Base-by-base conservation (phyloP, 2,797 vertebrate species). In the Sebastiscus tertius region DNA sequence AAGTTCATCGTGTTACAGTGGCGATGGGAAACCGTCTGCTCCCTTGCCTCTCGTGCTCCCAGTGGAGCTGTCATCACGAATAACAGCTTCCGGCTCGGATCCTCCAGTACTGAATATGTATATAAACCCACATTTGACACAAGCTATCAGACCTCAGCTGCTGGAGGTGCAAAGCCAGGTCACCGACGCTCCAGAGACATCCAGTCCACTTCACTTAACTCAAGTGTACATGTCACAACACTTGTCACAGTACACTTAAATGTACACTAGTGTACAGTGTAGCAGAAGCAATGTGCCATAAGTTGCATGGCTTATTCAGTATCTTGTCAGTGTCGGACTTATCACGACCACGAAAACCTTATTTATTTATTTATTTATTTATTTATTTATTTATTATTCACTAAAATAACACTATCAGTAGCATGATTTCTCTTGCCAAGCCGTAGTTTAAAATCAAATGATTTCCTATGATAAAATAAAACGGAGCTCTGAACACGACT, bases 171-270 rank as follows among this genome's bases (percentile, higher is more conserved):
- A 87, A 55, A 68, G 74, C 60, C 63, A 71, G 80, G 85, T 86
- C 85, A 72, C 49, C 1, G 73, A 82, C 1, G n/a, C 85, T 87
- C 81, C 66, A 68, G 74, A 85, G 82, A 84, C 73, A 34, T 63
- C 56, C 79, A 46, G 72, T 88, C 56, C 52, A 75, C 80, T 75
- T 63, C 79, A 63, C 83, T 90, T 42, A 58, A 61, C 87, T 80
- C 63, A 75, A 90, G 82, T 81, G 83, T 63, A 68, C 18, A 26
- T 74, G 80, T 89, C 83, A 78, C 83, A 87, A 73, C 80, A 82
- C 54, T 58, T 67, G 65, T 83, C 81, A 55, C 55, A 39, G 6
- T 72, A 80, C 67, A 65, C 76, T 77, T 63, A 39, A 68, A 36
- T 52, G 54, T 31, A 11, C 34, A 0, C 64, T 22, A 31, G 68